These are phyloP conservation scores for Bugula neritina DNA, from an alignment of 2,888 invertebrate species.

Conservation along the genomic window DNA sequence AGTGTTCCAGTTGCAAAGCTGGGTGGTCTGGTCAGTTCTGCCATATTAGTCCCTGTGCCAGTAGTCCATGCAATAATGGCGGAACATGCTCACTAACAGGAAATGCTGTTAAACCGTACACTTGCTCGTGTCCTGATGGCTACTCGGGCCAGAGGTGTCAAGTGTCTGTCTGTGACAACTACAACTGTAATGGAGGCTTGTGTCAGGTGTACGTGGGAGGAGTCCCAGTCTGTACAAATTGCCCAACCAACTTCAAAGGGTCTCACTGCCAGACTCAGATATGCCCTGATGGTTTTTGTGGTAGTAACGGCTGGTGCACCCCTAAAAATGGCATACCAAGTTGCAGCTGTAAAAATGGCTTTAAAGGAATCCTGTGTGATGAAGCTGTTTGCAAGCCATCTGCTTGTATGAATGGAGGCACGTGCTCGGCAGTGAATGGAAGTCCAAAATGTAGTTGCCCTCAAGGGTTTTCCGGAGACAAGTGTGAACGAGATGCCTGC, in stretches of 20 bases:
- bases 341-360: background rate
- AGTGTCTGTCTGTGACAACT: background rate
- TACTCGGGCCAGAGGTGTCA: conserved; percentile 6
- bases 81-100: conserved; percentile 81
- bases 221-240: background rate
- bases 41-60: conserved; percentile 2
- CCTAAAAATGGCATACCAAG: background rate
- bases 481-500: background rate
- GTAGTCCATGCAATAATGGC: conserved; percentile 75
- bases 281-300: background rate
- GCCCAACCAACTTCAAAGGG: background rate
- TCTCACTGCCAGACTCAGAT: conserved; percentile 9
- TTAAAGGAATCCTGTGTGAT: conserved; percentile 1
- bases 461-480: background rate
- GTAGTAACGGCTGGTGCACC: background rate
- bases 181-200: conserved; percentile 13
- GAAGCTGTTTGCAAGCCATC: background rate
- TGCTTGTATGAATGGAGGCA: background rate
- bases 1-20: background rate
- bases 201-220: background rate
- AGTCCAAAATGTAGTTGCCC: background rate
- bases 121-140: background rate
- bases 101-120: background rate
- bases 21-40: conserved; percentile 3
- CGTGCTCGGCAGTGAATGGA: background rate